Evolutionary conservation across 2,888 invertebrate genomes (phyloP).

Genomic region (Diloba caeruleocephala): DNA sequence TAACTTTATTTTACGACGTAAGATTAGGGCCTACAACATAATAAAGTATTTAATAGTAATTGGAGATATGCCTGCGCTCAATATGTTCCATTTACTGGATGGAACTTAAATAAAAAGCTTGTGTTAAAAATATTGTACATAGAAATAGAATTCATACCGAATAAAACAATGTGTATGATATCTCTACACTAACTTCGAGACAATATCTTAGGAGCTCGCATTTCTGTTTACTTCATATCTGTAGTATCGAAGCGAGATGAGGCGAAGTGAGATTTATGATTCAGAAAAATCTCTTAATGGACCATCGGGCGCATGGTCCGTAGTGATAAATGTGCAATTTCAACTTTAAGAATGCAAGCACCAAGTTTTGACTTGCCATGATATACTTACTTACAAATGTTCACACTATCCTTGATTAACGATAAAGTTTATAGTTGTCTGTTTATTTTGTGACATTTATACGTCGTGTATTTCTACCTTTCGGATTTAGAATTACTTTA

Average conservation of each 20-base stretch:
- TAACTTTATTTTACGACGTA: background rate
- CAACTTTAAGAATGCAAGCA: conserved; percentile 86
- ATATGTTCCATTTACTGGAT: background rate
- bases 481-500: conserved; percentile 15
- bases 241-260: conserved; percentile 83
- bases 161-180: conserved; percentile 52
- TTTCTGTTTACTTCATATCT: conserved; percentile 81
- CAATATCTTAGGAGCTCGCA: conserved; percentile 60
- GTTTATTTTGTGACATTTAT: conserved; percentile 26
- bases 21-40: no score
- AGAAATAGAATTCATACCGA: conserved; percentile 32
- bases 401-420: conserved; percentile 71
- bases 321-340: conserved; percentile 88
- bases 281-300: conserved; percentile 89
- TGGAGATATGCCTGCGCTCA: no score
- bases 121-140: conserved; percentile 27
- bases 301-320: conserved; percentile 82
- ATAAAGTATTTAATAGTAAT: no score
- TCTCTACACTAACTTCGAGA: conserved; percentile 50
- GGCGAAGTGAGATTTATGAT: conserved; percentile 88
- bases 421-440: conserved; percentile 47
- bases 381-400: conserved; percentile 81
- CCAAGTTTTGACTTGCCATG: conserved; percentile 85
- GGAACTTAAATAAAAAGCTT: conserved; percentile 2
- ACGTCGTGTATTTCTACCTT: conserved; percentile 1